Evolutionary conservation across 1,140 invertebrate species (phyloP).

Genomic region (Pseudomyrmex sp.): DNA sequence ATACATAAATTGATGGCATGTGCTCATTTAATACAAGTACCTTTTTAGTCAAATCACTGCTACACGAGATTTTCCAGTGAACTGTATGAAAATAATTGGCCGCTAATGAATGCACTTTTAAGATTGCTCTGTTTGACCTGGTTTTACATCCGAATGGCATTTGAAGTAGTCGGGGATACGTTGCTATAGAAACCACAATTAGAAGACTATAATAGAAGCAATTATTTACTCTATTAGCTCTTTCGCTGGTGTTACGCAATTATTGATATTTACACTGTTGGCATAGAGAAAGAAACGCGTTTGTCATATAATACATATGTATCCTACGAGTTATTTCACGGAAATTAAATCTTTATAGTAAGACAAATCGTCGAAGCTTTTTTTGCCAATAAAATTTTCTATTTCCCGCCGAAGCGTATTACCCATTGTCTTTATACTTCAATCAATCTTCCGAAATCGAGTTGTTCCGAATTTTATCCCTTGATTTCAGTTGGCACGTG

Average conservation of each 20-base stretch:
- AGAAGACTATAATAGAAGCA: not conserved
- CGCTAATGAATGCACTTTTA: conserved; percentile 76
- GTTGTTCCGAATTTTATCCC: conserved; percentile 59
- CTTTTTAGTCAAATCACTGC: conserved; percentile 36
- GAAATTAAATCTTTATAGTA: not conserved
- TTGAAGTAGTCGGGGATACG: conserved; percentile 22
- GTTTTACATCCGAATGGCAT: conserved; percentile 47
- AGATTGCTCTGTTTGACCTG: conserved; percentile 48
- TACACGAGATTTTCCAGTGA: conserved; percentile 66
- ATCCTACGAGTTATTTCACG: too few species aligned
- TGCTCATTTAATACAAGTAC: not conserved
- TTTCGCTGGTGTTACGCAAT: not conserved
- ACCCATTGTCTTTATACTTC: conserved; percentile 7
- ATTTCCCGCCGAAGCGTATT: not conserved
- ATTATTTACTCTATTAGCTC: not conserved
- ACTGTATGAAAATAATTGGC: conserved; percentile 80
- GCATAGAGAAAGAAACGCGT: too few species aligned
- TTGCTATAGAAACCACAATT: conserved; percentile 27
- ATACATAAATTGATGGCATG: not conserved
- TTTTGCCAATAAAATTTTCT: not conserved
- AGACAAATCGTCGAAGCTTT: not conserved
- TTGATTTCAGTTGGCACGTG: conserved; percentile 50
- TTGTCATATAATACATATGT: too few species aligned
- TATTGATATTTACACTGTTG: too few species aligned
- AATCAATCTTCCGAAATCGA: conserved; percentile 44